Base-by-base conservation (phyloP, 2,888 invertebrate species). In the Rhimphoctona megacephalus region DNA sequence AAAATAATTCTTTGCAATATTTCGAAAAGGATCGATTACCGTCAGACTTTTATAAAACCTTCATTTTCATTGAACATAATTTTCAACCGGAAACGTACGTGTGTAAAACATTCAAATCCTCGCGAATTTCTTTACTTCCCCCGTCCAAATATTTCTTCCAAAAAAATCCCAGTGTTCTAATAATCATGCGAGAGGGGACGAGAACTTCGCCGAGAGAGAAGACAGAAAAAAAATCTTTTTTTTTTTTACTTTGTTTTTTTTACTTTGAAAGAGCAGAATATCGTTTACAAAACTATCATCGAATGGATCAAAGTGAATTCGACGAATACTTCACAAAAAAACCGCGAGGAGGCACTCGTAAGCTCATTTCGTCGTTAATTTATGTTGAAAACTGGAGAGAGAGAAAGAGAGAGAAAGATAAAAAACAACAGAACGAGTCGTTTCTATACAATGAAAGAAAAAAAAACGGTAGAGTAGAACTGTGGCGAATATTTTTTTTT, bases 81-180 rank as follows among this genome's bases (percentile, higher is more conserved):
- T 25, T 57, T 57, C n/a, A 4, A 49, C n/a, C 49, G n/a, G 6
- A 49, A 49, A 49, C 19, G 5, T 19, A 19, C 19, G n/a, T 19
- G 49, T n/a, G 19, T 49, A 5, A 19, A 49, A 46, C 14, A 46
- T 17, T 46, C 14, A 46, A 17, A 17, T 57, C 6, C 1, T 9
- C 33, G 33, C 33, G 33, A 19, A 36, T 66, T 4, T 3, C 14
- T 7, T 36, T 66, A 9, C 25, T 25, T 25, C 22, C 46, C 9
- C 1, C 46, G 25, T 70, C 8, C n/a, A 22, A 43, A 30, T 49
- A 11, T 66, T 36, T 19, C 33, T n/a, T n/a, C 36, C 33, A 46
- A 66, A 25, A 30, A 43, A 72, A 66, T 66, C 81, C 83, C 83
- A 78, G 83, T 86, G 81, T 57, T 46, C 17, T 49, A 66, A 76